phyloP scores from a whole-genome alignment of 2,113 vertebrate genomes.

The Loxodonta africana region DNA sequence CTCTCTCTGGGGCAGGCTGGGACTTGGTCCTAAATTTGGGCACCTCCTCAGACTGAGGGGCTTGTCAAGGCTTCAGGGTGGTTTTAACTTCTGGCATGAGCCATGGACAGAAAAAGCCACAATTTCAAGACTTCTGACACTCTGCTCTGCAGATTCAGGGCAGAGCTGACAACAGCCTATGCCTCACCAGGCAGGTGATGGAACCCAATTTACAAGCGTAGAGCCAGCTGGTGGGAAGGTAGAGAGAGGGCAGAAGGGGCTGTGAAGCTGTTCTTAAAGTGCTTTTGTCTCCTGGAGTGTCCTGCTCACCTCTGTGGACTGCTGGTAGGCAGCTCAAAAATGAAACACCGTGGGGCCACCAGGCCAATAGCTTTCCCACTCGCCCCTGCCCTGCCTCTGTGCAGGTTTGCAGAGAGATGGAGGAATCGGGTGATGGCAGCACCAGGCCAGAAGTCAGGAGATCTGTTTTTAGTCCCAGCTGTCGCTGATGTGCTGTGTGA shows the following conservation, averaged over 20 bases:
- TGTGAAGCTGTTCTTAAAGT: neutral
- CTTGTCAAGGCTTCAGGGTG: neutral
- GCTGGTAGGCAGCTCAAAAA: constrained; percentile 1
- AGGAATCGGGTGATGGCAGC: neutral
- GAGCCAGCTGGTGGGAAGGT: neutral
- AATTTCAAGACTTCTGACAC: neutral
- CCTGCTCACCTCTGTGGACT: neutral
- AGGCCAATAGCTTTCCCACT: neutral
- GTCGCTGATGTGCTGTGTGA: constrained; percentile 19
- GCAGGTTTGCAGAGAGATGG: neutral
- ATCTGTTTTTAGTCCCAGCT: constrained; percentile 54
- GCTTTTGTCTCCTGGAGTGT: neutral
- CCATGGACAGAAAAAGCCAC: neutral
- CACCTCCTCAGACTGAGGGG: neutral
- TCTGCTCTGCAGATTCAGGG: neutral
- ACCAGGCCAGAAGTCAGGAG: constrained; percentile 32
- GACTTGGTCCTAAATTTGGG: neutral
- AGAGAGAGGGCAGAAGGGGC: neutral
- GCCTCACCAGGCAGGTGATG: neutral
- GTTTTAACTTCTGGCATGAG: neutral
- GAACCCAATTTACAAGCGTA: neutral
- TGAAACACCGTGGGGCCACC: neutral
- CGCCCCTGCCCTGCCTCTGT: neutral
- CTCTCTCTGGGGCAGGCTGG: neutral
- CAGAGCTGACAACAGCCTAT: neutral